These are phyloP conservation scores for Chymomyza amoena DNA, from an alignment of 2,888 invertebrate genomes.

Conservation along the genomic window DNA sequence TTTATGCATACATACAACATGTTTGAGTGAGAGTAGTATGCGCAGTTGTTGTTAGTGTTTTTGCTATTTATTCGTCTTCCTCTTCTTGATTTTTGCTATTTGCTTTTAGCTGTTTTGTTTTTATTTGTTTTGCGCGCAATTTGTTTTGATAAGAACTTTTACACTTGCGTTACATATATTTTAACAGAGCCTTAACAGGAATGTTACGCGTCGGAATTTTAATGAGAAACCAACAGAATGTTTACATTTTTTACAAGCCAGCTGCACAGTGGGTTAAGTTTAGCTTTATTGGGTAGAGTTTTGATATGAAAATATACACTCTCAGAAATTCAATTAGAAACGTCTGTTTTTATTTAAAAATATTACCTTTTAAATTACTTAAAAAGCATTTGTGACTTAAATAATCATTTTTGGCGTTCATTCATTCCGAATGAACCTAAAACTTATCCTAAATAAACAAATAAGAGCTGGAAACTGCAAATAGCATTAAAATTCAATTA, in stretches of 20 bases:
- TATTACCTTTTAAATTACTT: too few species aligned
- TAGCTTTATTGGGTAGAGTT: background rate
- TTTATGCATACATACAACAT: slow-evolving; percentile 41
- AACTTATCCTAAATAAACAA: too few species aligned
- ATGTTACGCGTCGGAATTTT: background rate
- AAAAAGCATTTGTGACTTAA: too few species aligned
- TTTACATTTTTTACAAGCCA: background rate
- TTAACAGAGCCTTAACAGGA: background rate
- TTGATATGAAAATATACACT: background rate
- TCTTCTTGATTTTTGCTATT: too few species aligned
- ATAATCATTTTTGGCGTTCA: too few species aligned
- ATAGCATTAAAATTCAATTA: too few species aligned
- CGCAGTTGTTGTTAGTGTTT: background rate
- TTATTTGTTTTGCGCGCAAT: background rate
- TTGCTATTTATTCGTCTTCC: background rate
- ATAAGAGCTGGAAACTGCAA: too few species aligned
- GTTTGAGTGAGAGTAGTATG: background rate
- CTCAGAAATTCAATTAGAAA: too few species aligned
- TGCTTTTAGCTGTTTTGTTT: background rate
- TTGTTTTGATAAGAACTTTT: slow-evolving; percentile 11
- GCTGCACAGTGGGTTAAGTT: too few species aligned
- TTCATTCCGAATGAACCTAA: too few species aligned
- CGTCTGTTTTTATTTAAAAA: too few species aligned
- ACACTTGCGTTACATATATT: background rate
- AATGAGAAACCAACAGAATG: background rate